Evolutionary conservation across 2,797 vertebrate species (phyloP).

Genomic region (Gouania willdenowi): DNA sequence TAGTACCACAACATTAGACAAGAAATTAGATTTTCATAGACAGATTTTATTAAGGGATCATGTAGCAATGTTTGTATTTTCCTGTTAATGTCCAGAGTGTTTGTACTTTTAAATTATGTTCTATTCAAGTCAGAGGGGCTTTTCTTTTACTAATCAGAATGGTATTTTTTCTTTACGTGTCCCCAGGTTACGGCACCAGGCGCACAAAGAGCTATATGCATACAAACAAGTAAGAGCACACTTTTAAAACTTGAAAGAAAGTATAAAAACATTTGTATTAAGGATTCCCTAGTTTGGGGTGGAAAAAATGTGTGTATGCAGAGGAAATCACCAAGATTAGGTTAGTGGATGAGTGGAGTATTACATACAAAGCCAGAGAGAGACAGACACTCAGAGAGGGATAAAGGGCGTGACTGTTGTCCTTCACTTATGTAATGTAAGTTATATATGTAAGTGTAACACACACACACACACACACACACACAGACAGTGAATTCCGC

Average conservation of each 20-base stretch:
- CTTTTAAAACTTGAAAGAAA: too few relatives aligned
- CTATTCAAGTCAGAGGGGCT: background rate
- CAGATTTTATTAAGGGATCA: slow-evolving; percentile 9
- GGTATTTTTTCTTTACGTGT: slow-evolving; percentile 49
- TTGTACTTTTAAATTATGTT: slow-evolving; percentile 18
- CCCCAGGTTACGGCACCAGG: slow-evolving; percentile 94
- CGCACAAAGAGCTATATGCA: slow-evolving; percentile 97
- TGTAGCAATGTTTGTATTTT: slow-evolving; percentile 9
- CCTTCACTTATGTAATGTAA: slow-evolving; percentile 12
- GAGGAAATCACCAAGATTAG: background rate
- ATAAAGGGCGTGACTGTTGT: background rate
- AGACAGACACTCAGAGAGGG: background rate
- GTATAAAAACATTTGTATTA: too few relatives aligned
- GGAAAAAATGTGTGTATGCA: too few relatives aligned
- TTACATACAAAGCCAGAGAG: background rate
- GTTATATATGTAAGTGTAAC: slow-evolving; percentile 1
- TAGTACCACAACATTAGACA: too few relatives aligned
- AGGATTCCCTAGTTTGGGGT: too few relatives aligned
- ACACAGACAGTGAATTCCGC: background rate
- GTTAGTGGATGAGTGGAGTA: background rate
- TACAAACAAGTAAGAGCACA: slow-evolving; percentile 94
- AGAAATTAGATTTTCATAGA: too few relatives aligned
- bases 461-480: background rate
- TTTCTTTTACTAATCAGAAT: slow-evolving; percentile 38
- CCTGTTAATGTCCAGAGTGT: slow-evolving; percentile 30